Evolutionary conservation across 2,797 vertebrate genomes (phyloP).

Genomic region (Salarias fasciatus): DNA sequence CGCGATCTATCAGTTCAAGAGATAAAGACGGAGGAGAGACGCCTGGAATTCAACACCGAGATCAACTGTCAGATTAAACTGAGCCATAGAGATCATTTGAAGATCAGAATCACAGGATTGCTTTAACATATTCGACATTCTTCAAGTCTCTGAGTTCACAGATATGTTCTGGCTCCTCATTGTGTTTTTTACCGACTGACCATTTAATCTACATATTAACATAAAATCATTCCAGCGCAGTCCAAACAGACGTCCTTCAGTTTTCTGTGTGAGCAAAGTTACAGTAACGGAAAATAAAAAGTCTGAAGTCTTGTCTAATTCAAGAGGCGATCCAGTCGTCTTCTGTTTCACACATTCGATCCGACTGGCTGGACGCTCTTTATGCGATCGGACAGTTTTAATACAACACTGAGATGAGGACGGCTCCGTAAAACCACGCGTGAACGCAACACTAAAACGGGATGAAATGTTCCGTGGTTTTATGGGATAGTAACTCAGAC

Average conservation of each 20-base stretch:
- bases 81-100: conserved; percentile 25
- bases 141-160: background rate
- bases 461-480: conserved; percentile 23
- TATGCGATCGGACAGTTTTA: too few relatives aligned
- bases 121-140: background rate
- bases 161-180: background rate
- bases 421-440: background rate
- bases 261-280: too few relatives aligned
- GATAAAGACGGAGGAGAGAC: conserved; percentile 11
- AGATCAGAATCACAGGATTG: conserved; percentile 32
- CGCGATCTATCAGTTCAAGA: conserved; percentile 17
- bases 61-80: conserved; percentile 42
- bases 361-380: background rate
- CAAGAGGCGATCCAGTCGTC: too few relatives aligned
- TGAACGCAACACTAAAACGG: conserved; percentile 6
- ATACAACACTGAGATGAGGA: background rate
- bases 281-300: too few relatives aligned
- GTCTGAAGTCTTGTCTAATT: too few relatives aligned
- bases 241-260: background rate
- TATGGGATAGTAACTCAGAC: conserved; percentile 34
- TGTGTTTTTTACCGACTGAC: background rate
- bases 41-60: conserved; percentile 24
- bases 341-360: too few relatives aligned
- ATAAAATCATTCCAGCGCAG: background rate
- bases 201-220: background rate